These are phyloP conservation scores for Pitta sordida DNA, from an alignment of 2,113 vertebrate genomes.

Conservation along the genomic window DNA sequence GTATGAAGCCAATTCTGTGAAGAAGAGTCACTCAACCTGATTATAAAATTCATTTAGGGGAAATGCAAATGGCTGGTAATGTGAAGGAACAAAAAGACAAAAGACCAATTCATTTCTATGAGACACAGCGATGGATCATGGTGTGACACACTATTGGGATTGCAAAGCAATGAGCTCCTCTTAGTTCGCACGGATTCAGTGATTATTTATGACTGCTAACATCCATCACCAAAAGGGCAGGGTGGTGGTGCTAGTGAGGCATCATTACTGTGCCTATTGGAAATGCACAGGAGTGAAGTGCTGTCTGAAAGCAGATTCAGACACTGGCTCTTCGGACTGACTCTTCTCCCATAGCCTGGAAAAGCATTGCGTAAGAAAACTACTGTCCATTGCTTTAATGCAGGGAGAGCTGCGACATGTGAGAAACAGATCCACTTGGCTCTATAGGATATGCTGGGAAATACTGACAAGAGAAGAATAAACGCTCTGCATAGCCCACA, in stretches of 20 bases:
- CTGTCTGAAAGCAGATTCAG: background rate
- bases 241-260: background rate
- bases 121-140: background rate
- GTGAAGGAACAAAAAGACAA: background rate
- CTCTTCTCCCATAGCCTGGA: background rate
- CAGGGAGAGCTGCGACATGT: background rate
- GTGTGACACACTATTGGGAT: background rate
- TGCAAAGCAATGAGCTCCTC: background rate
- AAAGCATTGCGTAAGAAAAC: background rate
- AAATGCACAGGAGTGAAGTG: background rate
- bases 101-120: background rate
- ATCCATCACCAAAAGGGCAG: constrained; percentile 27
- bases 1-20: background rate
- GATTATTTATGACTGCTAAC: background rate
- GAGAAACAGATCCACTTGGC: background rate
- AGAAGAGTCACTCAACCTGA: background rate
- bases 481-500: background rate
- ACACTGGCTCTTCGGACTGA: background rate
- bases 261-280: background rate
- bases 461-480: background rate
- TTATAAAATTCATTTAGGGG: background rate
- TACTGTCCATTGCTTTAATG: background rate
- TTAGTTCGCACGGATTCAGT: background rate
- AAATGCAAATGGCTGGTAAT: constrained; percentile 17
- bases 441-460: background rate